These are phyloP conservation scores for Maccullochella peelii DNA, from an alignment of 2,113 vertebrate species.

Conservation along the genomic window DNA sequence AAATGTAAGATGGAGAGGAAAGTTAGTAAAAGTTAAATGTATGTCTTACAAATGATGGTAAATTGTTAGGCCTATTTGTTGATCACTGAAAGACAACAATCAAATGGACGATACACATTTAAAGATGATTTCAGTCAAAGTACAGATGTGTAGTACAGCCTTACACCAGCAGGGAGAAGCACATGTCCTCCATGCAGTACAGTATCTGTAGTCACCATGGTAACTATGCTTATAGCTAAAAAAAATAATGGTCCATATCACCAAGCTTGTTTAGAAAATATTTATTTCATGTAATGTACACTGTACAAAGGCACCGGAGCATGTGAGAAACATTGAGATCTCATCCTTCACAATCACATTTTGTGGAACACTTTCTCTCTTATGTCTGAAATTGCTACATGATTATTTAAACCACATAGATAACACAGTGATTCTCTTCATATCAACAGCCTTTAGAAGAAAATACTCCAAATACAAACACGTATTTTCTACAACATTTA, in stretches of 20 bases:
- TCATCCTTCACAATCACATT: conserved; percentile 55
- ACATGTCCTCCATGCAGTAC: neutral
- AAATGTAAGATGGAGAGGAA: too few relatives aligned
- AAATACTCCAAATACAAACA: conserved; percentile 41
- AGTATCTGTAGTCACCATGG: neutral
- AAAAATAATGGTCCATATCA: neutral
- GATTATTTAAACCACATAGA: conserved; percentile 53
- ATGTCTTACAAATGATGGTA: too few relatives aligned
- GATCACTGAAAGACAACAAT: neutral
- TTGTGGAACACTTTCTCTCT: conserved; percentile 51
- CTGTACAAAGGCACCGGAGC: conserved; percentile 76
- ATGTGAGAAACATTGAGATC: conserved; percentile 58
- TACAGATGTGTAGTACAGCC: neutral
- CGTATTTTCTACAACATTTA: conserved; percentile 3
- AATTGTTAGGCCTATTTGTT: too few relatives aligned
- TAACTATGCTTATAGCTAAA: neutral
- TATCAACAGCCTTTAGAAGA: conserved; percentile 41
- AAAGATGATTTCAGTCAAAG: neutral
- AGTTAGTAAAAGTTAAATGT: too few relatives aligned
- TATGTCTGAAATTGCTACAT: conserved; percentile 42
- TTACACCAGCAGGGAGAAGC: conserved; percentile 18
- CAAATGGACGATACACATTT: neutral
- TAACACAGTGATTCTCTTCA: conserved; percentile 48
- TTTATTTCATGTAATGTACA: conserved; percentile 80
- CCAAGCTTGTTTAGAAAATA: conserved; percentile 78